phyloP scores from a whole-genome alignment of 2,113 vertebrate species.

The Thunnus maccoyii region DNA sequence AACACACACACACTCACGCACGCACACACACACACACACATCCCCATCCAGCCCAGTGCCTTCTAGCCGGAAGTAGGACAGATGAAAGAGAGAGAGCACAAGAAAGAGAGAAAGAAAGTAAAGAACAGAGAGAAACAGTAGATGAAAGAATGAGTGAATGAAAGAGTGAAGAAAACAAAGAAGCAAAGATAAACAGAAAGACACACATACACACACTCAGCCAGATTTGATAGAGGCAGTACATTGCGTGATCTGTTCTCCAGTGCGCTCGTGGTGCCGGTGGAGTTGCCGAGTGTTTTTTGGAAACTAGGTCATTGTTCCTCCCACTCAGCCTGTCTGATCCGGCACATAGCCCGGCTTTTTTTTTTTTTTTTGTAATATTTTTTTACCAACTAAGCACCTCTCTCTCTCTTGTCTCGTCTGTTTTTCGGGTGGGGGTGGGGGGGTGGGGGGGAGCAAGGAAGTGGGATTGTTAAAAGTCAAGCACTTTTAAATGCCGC shows the following conservation, averaged over 20 bases:
- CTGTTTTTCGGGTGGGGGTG: conserved; percentile 23
- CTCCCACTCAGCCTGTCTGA: conserved; percentile 82
- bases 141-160: conserved; percentile 32
- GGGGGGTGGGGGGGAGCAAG: conserved; percentile 6
- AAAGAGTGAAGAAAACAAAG: conserved; percentile 31
- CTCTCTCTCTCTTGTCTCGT: conserved; percentile 63
- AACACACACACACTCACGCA: conserved; percentile 38
- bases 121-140: conserved; percentile 44
- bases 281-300: conserved; percentile 73
- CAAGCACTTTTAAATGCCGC: conserved; percentile 54
- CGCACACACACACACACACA: conserved; percentile 28
- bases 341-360: conserved; percentile 65
- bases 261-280: conserved; percentile 60
- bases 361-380: conserved; percentile 29
- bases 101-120: conserved; percentile 26
- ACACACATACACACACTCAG: conserved; percentile 8
- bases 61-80: conserved; percentile 60
- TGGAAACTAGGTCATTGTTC: conserved; percentile 83
- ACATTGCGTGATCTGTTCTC: conserved; percentile 70
- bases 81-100: conserved; percentile 40
- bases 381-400: conserved; percentile 59
- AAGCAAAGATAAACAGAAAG: conserved; percentile 38
- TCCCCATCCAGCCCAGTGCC: conserved; percentile 30
- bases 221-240: conserved; percentile 60
- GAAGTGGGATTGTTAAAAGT: conserved; percentile 58